Percentiles rank a stretch among this genome's conserved stretches.
These are phyloP conservation scores for Drosophila ambigua DNA, from an alignment of 1,140 invertebrate species.

Conservation along the genomic window DNA sequence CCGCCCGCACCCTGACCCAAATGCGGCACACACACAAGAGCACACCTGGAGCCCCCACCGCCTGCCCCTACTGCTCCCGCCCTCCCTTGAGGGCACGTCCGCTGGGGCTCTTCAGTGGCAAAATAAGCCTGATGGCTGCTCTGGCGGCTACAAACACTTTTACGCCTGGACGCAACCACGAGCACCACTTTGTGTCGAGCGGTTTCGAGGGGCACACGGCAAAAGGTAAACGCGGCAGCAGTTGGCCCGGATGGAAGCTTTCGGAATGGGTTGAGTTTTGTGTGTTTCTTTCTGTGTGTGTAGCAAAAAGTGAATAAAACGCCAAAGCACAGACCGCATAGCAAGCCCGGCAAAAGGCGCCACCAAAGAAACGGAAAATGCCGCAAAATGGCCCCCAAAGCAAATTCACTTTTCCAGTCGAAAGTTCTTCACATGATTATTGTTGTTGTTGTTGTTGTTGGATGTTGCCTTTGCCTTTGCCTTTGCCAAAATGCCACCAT, in stretches of 20 bases:
- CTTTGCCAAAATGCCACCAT: slow-evolving; percentile 66
- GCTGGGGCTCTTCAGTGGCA: slow-evolving; percentile 41
- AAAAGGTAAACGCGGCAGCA: not conserved
- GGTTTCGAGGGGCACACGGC: slow-evolving; percentile 18
- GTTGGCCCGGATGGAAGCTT: not conserved
- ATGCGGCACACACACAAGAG: slow-evolving; percentile 5
- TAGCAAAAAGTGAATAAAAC: slow-evolving; percentile 73
- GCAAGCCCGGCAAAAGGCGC: slow-evolving; percentile 28
- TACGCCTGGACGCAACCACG: slow-evolving; percentile 73
- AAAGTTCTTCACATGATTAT: slow-evolving; percentile 60
- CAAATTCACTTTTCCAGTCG: slow-evolving; percentile 73
- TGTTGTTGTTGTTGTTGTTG: slow-evolving; percentile 42
- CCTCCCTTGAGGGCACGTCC: slow-evolving; percentile 1
- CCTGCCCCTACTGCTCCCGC: not conserved
- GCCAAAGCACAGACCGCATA: slow-evolving; percentile 44
- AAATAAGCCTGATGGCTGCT: slow-evolving; percentile 37
- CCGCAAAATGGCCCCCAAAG: slow-evolving; percentile 74
- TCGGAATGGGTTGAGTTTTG: slow-evolving; percentile 50
- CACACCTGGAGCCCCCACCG: not conserved
- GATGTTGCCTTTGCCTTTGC: slow-evolving; percentile 51
- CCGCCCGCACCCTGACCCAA: slow-evolving; percentile 67
- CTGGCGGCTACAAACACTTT: slow-evolving; percentile 74
- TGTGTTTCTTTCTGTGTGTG: slow-evolving; percentile 36
- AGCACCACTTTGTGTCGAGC: slow-evolving; percentile 69
- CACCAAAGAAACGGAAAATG: slow-evolving; percentile 73